A percentile compares a stretch with the other conserved stretches of the same genome.
These are phyloP conservation scores for Lithophane socia DNA, from an alignment of 2,888 invertebrate species.

Conservation along the genomic window DNA sequence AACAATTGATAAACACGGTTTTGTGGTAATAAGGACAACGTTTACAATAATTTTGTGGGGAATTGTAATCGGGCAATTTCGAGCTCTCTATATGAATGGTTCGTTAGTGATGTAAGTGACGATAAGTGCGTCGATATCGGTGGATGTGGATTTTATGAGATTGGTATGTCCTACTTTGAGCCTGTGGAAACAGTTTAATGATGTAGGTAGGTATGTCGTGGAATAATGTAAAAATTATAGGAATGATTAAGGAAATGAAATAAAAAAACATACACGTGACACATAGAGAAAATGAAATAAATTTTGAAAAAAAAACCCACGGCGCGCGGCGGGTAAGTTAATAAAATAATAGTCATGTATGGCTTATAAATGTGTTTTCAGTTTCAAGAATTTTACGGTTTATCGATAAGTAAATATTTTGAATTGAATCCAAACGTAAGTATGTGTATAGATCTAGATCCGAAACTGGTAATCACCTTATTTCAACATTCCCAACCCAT, in stretches of 20 bases:
- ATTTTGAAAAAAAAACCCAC: too few relatives aligned
- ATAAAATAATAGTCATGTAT: too few relatives aligned
- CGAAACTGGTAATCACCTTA: constrained; percentile 13
- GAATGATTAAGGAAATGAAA: too few relatives aligned
- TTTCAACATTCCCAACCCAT: constrained; percentile 55
- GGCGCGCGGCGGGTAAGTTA: too few relatives aligned
- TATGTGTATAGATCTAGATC: not conserved
- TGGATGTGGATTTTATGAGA: not conserved
- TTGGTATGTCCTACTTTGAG: not conserved
- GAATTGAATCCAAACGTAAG: not conserved
- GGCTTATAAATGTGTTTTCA: not conserved
- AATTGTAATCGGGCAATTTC: not conserved
- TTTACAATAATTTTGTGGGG: too few relatives aligned
- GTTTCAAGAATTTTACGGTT: not conserved
- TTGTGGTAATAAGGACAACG: not conserved
- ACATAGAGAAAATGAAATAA: too few relatives aligned
- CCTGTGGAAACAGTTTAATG: not conserved
- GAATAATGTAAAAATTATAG: too few relatives aligned
- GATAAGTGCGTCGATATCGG: constrained; percentile 44
- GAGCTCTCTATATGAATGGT: not conserved
- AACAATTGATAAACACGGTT: too few relatives aligned
- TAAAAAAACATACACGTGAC: too few relatives aligned
- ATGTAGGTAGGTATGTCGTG: too few relatives aligned
- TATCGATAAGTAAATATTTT: not conserved
- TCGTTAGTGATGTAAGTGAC: constrained; percentile 21